Percentiles rank a stretch among this genome's conserved stretches.
These are phyloP conservation scores for Dicyrtoma fusca DNA, from an alignment of 2,888 invertebrate genomes.

Conservation along the genomic window DNA sequence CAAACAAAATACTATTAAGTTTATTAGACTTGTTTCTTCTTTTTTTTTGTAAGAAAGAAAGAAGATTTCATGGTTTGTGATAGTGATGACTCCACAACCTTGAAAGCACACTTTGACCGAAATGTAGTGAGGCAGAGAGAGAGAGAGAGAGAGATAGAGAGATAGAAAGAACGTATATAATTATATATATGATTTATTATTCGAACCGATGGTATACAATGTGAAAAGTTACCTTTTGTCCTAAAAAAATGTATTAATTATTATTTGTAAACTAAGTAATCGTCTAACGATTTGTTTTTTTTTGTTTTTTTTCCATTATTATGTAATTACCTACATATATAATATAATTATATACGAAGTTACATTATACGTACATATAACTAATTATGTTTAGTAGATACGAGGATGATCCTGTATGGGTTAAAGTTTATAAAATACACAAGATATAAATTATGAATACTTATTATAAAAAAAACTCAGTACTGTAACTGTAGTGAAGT, in stretches of 20 bases:
- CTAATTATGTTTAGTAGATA: too few relatives aligned
- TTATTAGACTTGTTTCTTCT: not conserved
- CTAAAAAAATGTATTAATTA: too few relatives aligned
- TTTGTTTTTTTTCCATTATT: slow-evolving; percentile 2
- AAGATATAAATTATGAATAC: too few relatives aligned
- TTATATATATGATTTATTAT: slow-evolving; percentile 15
- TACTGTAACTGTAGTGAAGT: not conserved
- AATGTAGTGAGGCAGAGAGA: not conserved
- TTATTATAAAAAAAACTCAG: too few relatives aligned
- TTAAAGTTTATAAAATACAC: too few relatives aligned
- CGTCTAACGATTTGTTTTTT: not conserved
- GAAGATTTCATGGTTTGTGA: not conserved
- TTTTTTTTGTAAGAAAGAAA: not conserved
- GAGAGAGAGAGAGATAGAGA: not conserved
- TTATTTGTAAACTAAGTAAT: slow-evolving; percentile 4
- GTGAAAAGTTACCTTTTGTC: slow-evolving; percentile 40
- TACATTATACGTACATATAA: too few relatives aligned
- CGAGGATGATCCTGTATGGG: too few relatives aligned
- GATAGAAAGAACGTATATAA: not conserved
- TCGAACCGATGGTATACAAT: slow-evolving; percentile 46
- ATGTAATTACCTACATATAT: slow-evolving; percentile 2
- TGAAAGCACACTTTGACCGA: not conserved
- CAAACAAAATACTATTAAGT: not conserved
- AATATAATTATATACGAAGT: too few relatives aligned
- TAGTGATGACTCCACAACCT: not conserved